Evolutionary conservation across 1,140 invertebrate genomes (phyloP), one percentile per base, ranked within the genome.

Genomic region (Paraescarpia echinospica): DNA sequence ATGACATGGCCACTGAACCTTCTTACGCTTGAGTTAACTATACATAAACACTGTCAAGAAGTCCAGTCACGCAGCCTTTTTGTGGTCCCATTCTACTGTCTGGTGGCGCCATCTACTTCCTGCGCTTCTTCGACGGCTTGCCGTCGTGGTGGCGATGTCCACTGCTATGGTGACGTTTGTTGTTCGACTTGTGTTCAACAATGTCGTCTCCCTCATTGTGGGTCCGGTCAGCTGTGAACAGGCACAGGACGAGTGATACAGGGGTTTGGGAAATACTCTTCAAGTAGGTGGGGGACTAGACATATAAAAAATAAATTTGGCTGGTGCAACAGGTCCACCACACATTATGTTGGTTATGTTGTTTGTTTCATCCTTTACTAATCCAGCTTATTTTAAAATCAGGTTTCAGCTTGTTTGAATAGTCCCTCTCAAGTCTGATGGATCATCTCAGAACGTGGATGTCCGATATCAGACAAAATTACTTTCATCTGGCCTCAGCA

Each of bases 11-110:
- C 41, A 41, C 12, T 41, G 41, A 41, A 41, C 4, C 41, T 41
- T 77, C 22, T 77, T 77, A 77, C 59, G 27, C 41, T 6, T 12
- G 12, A 6, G 22, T 77, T 77, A 77, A 77, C 8, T 77, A 31
- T 77, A 77, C 59, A 77, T 77, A 77, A 77, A 77, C 59, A 77
- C 59, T 77, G 59, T 77, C 14, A 77, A 77, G 59, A 77, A 77
- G 59, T 31, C 59, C 59, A 31, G 27, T 77, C 59, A 27, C 4
- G 59, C 59, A 77, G 59, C 59, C 59, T 77, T 77, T 77, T 77
- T 18, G 59, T 77, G 59, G 59, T 77, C 59, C 59, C 59, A 18
- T 77, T 77, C 59, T 77, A 77, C 59, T 77, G 27, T 27, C 59
- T 0, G 22, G 59, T 77, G 59, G 59, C 59, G 2, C 59, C 59